Evolutionary conservation across 1,140 invertebrate species (phyloP).

Genomic region (Druon quercuslanigerum): DNA sequence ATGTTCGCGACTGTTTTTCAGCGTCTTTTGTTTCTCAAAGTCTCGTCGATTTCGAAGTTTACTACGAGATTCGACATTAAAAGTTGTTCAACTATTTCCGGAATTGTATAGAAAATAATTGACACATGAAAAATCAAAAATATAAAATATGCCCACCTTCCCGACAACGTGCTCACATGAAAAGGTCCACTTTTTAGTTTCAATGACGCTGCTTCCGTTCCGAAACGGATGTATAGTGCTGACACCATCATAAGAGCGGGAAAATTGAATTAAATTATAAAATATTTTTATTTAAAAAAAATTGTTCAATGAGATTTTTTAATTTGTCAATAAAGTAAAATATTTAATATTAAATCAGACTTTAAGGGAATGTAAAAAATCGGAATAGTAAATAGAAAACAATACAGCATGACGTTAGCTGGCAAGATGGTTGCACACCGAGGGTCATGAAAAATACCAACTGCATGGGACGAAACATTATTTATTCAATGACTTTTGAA

Average conservation of each 20-base stretch:
- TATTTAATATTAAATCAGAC: too few relatives aligned
- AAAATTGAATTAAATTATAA: not conserved
- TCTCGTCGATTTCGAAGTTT: conserved; percentile 1
- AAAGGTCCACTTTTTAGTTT: conserved; percentile 36
- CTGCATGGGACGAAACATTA: too few relatives aligned
- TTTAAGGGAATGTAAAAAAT: too few relatives aligned
- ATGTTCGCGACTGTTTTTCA: conserved; percentile 17
- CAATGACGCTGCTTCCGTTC: not conserved
- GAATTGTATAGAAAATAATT: not conserved
- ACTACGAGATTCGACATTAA: not conserved
- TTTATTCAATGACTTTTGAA: too few relatives aligned
- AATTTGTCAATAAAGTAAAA: too few relatives aligned
- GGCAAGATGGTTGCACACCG: too few relatives aligned
- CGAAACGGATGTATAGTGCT: not conserved
- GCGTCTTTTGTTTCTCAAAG: conserved; percentile 55
- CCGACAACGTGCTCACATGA: conserved; percentile 52
- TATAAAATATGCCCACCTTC: conserved; percentile 45
- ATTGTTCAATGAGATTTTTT: too few relatives aligned
- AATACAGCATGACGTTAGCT: too few relatives aligned
- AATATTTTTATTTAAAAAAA: too few relatives aligned
- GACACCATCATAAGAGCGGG: not conserved
- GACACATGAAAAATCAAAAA: conserved; percentile 22
- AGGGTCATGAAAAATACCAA: too few relatives aligned
- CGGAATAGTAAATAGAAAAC: too few relatives aligned
- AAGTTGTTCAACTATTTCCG: not conserved